These are phyloP conservation scores for Notoglanidium macrostoma DNA, from an alignment of 2,797 vertebrate genomes.

Conservation along the genomic window DNA sequence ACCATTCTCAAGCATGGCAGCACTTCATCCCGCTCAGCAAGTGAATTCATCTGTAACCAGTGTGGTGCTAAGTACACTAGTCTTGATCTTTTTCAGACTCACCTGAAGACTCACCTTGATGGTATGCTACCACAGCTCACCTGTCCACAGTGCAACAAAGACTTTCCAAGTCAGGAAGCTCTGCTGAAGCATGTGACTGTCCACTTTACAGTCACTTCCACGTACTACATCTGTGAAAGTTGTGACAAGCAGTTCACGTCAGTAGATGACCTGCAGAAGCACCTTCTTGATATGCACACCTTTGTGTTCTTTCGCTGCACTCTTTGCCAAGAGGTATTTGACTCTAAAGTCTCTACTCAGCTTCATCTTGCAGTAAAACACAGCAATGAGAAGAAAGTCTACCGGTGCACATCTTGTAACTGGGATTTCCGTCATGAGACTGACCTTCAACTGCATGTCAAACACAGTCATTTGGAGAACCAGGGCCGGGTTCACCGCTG, in stretches of 20 bases:
- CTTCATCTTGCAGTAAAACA: constrained; percentile 97
- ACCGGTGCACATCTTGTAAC: constrained; percentile 95
- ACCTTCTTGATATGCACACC: constrained; percentile 98
- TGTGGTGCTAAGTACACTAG: constrained; percentile 97
- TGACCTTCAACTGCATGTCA: constrained; percentile 94
- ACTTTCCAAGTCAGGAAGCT: constrained; percentile 96
- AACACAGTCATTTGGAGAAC: constrained; percentile 96
- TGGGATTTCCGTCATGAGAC: constrained; percentile 97
- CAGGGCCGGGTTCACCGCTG: constrained; percentile 94
- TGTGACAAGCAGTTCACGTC: constrained; percentile 98
- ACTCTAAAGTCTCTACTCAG: constrained; percentile 97
- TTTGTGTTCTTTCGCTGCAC: constrained; percentile 98
- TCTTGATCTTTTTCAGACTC: constrained; percentile 95
- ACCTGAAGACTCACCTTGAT: constrained; percentile 96
- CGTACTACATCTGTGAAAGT: constrained; percentile 97
- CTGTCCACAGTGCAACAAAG: constrained; percentile 97
- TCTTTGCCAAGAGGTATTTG: constrained; percentile 96
- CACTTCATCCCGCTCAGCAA: constrained; percentile 80
- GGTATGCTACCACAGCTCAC: constrained; percentile 89
- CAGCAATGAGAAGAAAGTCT: constrained; percentile 97
- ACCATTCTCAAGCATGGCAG: constrained; percentile 89
- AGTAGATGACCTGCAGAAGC: constrained; percentile 95
- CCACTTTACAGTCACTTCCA: constrained; percentile 96
- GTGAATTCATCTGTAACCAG: constrained; percentile 97
- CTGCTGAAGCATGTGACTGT: constrained; percentile 94